Evolutionary conservation across 2,888 invertebrate species (phyloP), one percentile per base, ranked within the genome.

Genomic region (Salpingus planirostris): DNA sequence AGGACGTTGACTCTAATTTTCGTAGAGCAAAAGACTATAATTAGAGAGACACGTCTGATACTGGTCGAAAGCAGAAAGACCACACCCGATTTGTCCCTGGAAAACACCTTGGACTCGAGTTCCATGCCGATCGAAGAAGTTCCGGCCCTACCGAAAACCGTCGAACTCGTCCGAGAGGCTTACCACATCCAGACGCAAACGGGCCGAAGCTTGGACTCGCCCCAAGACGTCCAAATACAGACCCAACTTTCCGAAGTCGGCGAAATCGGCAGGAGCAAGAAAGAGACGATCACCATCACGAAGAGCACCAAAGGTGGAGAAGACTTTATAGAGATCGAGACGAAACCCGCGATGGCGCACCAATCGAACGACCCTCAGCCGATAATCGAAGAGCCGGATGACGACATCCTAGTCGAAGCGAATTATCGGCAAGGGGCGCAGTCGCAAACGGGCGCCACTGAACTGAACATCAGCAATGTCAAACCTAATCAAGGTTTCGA

Each of bases 401-500:
- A 77, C 35, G 55, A 77, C 38, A 42, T 64, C n/a, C 33, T 60
- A 15, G 76, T 86, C 5, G 80, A 84, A 56, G 84, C 85, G 46
- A 77, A 78, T 49, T 86, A 85, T 47, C 73, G 68, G 57, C 69
- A 68, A 26, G 66, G 69, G 11, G 60, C 65, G 8, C 66, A 71
- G 29, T 62, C 66, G 33, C 52, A 67, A 4, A n/a, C n/a, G n/a
- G 62, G 65, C 11, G 72, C 75, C 30, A 76, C 83, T 0, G 78
- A 83, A 49, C 57, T 87, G 10, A 79, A 75, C 48, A 81, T 86
- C 18, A 70, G 76, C 5, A 84, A 82, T 53, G 76, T 77, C 28
- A 65, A 77, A 15, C 82, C 84, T 0, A 60, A 60, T 42, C 80
- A 83, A 48, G 74, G 84, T 0, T 87, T 86, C 52, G 86, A 87